A percentile compares a stretch with the other conserved stretches of the same genome.
Conservation (phyloP, 1,140 invertebrate species). For the Drosophila pandora region DNA sequence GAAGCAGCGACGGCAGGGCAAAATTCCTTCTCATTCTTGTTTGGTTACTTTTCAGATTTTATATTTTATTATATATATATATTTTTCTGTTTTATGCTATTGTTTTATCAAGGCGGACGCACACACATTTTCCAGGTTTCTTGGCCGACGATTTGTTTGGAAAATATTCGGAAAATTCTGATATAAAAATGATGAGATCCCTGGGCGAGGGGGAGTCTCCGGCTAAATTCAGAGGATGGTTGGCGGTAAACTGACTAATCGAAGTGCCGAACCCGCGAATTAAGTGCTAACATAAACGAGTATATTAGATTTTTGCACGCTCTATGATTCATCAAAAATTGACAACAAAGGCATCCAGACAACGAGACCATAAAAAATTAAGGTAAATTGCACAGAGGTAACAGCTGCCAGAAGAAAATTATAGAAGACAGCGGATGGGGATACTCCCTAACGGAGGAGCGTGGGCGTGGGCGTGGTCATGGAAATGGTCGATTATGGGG, state of each 20-base stretch:
- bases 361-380: slow-evolving; percentile 22
- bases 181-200: slow-evolving; percentile 33
- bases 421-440: neutral
- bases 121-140: slow-evolving; percentile 31
- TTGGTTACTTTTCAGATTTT: slow-evolving; percentile 27
- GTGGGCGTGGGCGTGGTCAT: neutral
- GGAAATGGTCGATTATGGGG: slow-evolving; percentile 5
- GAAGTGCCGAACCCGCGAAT: slow-evolving; percentile 38
- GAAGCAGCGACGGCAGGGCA: slow-evolving; percentile 34
- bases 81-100: slow-evolving; percentile 54
- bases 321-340: slow-evolving; percentile 41
- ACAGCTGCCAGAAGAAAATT: slow-evolving; percentile 36
- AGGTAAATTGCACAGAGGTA: slow-evolving; percentile 30
- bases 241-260: slow-evolving; percentile 28
- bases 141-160: slow-evolving; percentile 31
- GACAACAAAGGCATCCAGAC: slow-evolving; percentile 23
- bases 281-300: slow-evolving; percentile 30
- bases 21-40: slow-evolving; percentile 42
- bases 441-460: neutral
- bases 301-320: slow-evolving; percentile 14
- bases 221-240: neutral
- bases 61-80: slow-evolving; percentile 6
- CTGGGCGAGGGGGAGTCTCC: neutral
- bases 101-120: slow-evolving; percentile 55
- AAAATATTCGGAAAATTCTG: slow-evolving; percentile 56